These are phyloP conservation scores for Hypomecis punctinalis DNA, from an alignment of 2,888 invertebrate species.

Conservation along the genomic window DNA sequence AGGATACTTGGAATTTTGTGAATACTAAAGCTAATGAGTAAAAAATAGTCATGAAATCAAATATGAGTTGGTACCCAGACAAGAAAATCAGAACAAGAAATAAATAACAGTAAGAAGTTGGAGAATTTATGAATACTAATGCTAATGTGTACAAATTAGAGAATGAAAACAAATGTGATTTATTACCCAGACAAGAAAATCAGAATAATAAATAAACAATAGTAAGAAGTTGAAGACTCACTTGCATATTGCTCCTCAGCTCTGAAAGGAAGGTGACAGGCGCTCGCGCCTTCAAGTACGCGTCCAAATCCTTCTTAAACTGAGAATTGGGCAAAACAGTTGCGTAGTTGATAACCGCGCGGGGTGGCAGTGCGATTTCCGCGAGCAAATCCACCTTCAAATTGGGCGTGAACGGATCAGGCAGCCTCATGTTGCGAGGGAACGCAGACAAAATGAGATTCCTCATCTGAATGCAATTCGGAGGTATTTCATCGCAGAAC, in stretches of 20 bases:
- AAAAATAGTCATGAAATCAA: too few species aligned
- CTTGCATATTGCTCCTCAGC: constrained; percentile 94
- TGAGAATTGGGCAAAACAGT: constrained; percentile 93
- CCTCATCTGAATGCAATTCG: constrained; percentile 99
- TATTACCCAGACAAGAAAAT: too few species aligned
- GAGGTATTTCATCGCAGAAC: constrained; percentile 99
- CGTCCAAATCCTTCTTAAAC: constrained; percentile 98
- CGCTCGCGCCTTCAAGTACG: constrained; percentile 96
- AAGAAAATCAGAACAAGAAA: too few species aligned
- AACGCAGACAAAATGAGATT: constrained; percentile 99
- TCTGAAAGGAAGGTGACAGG: constrained; percentile 98
- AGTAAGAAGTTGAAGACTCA: constrained; percentile 46
- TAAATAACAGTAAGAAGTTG: not conserved
- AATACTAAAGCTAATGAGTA: too few species aligned
- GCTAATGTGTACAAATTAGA: too few species aligned
- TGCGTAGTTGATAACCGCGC: constrained; percentile 95
- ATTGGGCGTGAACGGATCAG: constrained; percentile 99
- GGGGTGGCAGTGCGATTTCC: constrained; percentile 94
- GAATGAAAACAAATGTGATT: too few species aligned
- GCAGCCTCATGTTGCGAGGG: constrained; percentile 98
- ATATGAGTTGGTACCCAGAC: too few species aligned
- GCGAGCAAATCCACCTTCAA: constrained; percentile 96
- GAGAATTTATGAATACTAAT: too few species aligned
- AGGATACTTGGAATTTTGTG: too few species aligned
- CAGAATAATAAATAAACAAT: not conserved